These are phyloP conservation scores for Meriones psammophilus DNA, from an alignment of 2,797 vertebrate species.

Conservation along the genomic window DNA sequence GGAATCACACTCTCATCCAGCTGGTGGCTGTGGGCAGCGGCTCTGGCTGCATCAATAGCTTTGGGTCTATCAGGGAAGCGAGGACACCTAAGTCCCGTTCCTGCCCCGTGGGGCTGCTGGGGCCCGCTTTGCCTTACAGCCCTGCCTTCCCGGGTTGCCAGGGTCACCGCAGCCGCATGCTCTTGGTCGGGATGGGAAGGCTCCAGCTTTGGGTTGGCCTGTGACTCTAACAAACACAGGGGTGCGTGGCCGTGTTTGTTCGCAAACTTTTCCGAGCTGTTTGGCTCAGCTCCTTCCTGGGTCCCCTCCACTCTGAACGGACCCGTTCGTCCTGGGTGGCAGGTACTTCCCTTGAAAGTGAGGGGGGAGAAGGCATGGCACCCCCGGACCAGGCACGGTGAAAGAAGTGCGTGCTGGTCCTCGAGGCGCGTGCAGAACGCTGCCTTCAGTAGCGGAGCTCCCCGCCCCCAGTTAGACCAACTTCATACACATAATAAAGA, in stretches of 20 bases:
- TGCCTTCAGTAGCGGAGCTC: neutral
- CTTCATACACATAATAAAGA: conserved; percentile 25
- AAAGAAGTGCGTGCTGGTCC: neutral
- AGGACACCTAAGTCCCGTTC: neutral
- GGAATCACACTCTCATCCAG: neutral
- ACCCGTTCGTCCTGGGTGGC: neutral
- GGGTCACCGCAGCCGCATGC: neutral
- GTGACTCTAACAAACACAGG: neutral
- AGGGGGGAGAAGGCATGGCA: neutral
- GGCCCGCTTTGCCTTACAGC: neutral
- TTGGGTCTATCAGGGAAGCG: neutral
- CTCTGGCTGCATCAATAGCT: neutral
- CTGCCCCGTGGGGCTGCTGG: neutral
- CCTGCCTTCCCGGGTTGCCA: neutral
- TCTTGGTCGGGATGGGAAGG: neutral
- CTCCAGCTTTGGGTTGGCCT: neutral
- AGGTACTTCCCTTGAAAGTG: neutral
- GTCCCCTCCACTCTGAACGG: neutral
- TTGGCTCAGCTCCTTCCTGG: neutral
- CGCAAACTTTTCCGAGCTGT: neutral
- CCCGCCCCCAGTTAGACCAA: neutral
- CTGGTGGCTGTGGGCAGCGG: neutral
- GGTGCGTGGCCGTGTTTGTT: neutral
- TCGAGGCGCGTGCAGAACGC: neutral
- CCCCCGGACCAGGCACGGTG: too few species aligned